Percentiles rank a stretch among this genome's conserved stretches.
These are phyloP conservation scores for Chromobotia macracanthus DNA, from an alignment of 2,797 vertebrate genomes.

Conservation along the genomic window DNA sequence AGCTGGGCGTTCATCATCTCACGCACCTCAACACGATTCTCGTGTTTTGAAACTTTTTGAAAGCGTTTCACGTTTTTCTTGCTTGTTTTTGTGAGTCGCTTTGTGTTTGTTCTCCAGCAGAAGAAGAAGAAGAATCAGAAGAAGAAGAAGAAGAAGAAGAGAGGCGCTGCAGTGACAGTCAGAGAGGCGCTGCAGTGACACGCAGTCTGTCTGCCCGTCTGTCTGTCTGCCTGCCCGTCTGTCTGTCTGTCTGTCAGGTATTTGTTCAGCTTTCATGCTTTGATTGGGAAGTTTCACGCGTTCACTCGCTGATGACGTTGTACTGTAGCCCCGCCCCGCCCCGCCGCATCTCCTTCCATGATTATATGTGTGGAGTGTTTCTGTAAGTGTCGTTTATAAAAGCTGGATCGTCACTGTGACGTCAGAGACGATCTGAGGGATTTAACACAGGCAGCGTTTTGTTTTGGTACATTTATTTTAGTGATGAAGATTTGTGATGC, in stretches of 20 bases:
- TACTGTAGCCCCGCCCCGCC: background rate
- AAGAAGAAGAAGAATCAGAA: no score
- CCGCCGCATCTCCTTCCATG: background rate
- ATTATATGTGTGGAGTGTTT: slow-evolving; percentile 15
- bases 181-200: background rate
- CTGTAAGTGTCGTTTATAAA: background rate
- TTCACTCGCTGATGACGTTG: slow-evolving; percentile 27
- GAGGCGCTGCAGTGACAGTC: no score
- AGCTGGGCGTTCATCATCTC: background rate
- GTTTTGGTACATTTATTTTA: no score
- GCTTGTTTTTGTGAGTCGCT: slow-evolving; percentile 12
- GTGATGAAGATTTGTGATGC: no score
- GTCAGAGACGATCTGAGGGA: no score
- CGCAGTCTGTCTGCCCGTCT: no score
- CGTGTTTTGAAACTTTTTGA: background rate
- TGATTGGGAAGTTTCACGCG: background rate
- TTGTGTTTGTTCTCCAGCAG: slow-evolving; percentile 36
- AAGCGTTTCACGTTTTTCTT: background rate
- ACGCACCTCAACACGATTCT: background rate
- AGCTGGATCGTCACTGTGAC: background rate
- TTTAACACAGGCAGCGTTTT: no score
- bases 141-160: no score
- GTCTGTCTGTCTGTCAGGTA: background rate
- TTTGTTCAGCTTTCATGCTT: background rate
- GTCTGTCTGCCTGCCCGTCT: no score